phyloP scores from a whole-genome alignment of 2,888 invertebrate genomes.

The Drosophila tanythrix region DNA sequence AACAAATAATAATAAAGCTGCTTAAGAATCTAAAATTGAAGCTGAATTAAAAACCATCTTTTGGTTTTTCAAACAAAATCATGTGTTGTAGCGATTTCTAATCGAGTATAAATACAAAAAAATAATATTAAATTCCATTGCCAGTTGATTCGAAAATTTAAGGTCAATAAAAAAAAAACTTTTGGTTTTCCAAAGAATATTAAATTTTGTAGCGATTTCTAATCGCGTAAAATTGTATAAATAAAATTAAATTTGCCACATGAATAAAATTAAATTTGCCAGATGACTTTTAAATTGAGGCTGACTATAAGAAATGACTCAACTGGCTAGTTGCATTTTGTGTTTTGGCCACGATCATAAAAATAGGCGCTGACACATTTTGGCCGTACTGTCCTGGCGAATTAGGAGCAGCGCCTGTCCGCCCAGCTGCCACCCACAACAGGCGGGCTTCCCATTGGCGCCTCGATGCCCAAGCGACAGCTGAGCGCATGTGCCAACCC shows the following conservation, averaged over 20 bases:
- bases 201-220: not conserved
- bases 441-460: conserved; percentile 65
- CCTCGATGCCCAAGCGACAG: conserved; percentile 6
- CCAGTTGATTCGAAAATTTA: not conserved
- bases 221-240: not conserved
- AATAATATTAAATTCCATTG: not conserved
- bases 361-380: not conserved
- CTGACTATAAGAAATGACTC: not conserved
- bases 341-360: conserved; percentile 25
- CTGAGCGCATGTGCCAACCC: conserved; percentile 50
- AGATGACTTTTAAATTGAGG: not conserved
- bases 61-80: not conserved
- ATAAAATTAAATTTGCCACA: not conserved
- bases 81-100: not conserved
- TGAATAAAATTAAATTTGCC: not conserved
- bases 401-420: conserved; percentile 27
- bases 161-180: not conserved
- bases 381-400: conserved; percentile 10
- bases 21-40: not conserved
- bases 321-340: not conserved
- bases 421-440: conserved; percentile 45
- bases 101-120: not conserved
- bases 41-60: not conserved
- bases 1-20: not conserved
- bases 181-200: not conserved